Evolutionary conservation across 2,888 invertebrate species (phyloP).

Genomic region (Tetheella fluctuosa): DNA sequence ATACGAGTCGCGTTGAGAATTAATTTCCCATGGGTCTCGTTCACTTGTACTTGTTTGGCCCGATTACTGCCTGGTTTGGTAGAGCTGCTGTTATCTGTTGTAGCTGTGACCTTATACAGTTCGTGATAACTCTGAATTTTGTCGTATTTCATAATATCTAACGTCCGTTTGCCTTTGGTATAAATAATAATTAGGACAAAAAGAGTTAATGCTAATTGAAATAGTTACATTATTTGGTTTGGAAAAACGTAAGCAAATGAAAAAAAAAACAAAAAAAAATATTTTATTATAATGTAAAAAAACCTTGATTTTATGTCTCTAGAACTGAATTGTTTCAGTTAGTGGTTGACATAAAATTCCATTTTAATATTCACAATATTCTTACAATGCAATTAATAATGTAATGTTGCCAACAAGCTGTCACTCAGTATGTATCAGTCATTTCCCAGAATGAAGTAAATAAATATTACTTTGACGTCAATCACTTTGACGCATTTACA

Average conservation of each 20-base stretch:
- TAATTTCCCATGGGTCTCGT: slow-evolving; percentile 44
- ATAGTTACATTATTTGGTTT: too few species aligned
- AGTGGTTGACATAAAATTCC: too few species aligned
- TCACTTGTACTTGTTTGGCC: slow-evolving; percentile 38
- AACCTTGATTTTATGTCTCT: too few species aligned
- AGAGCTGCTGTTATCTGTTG: slow-evolving; percentile 33
- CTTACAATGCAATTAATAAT: slow-evolving; percentile 16
- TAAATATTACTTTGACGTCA: slow-evolving; percentile 53
- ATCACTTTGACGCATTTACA: slow-evolving; percentile 38
- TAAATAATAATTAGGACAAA: background rate
- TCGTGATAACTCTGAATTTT: background rate
- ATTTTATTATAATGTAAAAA: too few species aligned
- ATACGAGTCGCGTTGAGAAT: slow-evolving; percentile 34
- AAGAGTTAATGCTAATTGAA: too few species aligned
- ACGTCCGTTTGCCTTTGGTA: background rate
- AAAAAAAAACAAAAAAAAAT: too few species aligned
- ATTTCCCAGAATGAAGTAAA: slow-evolving; percentile 35
- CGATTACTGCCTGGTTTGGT: slow-evolving; percentile 50
- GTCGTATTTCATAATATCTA: background rate
- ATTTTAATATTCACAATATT: too few species aligned
- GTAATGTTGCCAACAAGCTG: slow-evolving; percentile 27
- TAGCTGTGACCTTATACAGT: slow-evolving; percentile 1
- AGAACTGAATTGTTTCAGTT: too few species aligned
- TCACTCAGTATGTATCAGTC: slow-evolving; percentile 32
- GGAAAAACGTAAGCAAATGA: too few species aligned